Conservation (phyloP, 2,797 vertebrate genomes). For the Pampus argenteus region DNA sequence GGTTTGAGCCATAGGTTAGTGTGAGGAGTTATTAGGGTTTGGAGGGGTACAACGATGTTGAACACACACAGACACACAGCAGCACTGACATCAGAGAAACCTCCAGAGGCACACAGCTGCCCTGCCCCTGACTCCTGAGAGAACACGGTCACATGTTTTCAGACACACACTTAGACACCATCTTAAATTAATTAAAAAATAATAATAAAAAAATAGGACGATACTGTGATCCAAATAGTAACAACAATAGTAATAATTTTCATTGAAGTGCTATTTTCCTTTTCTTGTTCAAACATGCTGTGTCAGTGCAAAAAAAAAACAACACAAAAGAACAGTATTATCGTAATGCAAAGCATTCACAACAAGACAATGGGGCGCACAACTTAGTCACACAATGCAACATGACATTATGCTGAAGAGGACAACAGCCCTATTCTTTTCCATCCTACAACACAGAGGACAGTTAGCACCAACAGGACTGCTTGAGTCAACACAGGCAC, state of each 20-base stretch:
- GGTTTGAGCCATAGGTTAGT: constrained; percentile 63
- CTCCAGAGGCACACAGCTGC: constrained; percentile 37
- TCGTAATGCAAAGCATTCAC: constrained; percentile 59
- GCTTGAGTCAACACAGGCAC: constrained; percentile 61
- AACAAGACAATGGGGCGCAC: constrained; percentile 65
- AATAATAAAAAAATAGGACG: neutral
- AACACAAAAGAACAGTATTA: constrained; percentile 59
- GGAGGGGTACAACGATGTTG: constrained; percentile 12
- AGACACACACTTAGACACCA: constrained; percentile 18
- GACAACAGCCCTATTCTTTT: constrained; percentile 72
- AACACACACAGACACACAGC: constrained; percentile 55
- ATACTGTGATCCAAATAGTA: constrained; percentile 2
- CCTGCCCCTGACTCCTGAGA: constrained; percentile 42
- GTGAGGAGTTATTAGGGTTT: constrained; percentile 36
- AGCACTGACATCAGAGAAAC: constrained; percentile 59
- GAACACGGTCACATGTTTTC: constrained; percentile 34
- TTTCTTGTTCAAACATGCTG: constrained; percentile 59
- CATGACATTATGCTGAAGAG: constrained; percentile 66
- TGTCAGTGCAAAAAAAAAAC: constrained; percentile 49
- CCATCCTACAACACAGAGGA: constrained; percentile 62
- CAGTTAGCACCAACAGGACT: constrained; percentile 69
- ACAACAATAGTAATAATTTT: neutral
- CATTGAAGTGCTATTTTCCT: constrained; percentile 11
- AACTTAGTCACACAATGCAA: constrained; percentile 67
- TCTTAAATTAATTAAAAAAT: neutral